phyloP scores from a whole-genome alignment of 1,140 invertebrate genomes.

The Asobara japonica region DNA sequence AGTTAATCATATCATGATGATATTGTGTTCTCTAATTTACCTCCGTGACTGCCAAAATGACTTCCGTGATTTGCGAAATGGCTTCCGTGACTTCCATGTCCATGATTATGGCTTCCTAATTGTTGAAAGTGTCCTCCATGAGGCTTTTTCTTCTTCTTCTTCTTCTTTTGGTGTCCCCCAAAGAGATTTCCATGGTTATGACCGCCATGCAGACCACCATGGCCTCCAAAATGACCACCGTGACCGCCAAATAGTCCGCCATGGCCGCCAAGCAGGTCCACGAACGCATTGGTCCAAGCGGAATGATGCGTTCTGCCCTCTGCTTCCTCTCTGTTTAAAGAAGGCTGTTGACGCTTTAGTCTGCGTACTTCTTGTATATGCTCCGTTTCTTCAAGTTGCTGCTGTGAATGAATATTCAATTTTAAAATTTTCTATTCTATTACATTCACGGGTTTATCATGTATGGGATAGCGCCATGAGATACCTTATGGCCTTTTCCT shows the following conservation, averaged over 20 bases:
- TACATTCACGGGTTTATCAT: too few relatives aligned
- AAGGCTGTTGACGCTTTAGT: background rate
- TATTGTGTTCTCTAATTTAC: background rate
- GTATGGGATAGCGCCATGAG: too few relatives aligned
- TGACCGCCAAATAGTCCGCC: constrained; percentile 12
- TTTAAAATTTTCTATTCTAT: too few relatives aligned
- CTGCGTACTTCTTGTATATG: background rate
- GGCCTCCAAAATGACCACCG: constrained; percentile 19
- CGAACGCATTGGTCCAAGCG: background rate
- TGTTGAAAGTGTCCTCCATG: constrained; percentile 32
- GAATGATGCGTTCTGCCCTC: background rate
- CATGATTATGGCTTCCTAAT: constrained; percentile 13
- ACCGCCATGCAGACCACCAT: constrained; percentile 27
- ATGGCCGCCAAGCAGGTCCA: constrained; percentile 9
- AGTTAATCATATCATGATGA: background rate
- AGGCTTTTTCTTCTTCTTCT: constrained; percentile 9
- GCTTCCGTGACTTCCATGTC: constrained; percentile 9
- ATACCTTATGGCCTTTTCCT: too few relatives aligned
- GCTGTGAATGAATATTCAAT: background rate
- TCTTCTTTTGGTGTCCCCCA: constrained; percentile 12
- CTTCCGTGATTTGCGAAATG: constrained; percentile 24
- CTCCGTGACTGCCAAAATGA: constrained; percentile 8
- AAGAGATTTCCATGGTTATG: constrained; percentile 26
- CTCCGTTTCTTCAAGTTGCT: background rate
- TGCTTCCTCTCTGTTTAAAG: background rate